Percentiles rank a stretch among this genome's conserved stretches.
These are phyloP conservation scores for Brachystomella parvula DNA, from an alignment of 1,140 invertebrate genomes.

Conservation along the genomic window DNA sequence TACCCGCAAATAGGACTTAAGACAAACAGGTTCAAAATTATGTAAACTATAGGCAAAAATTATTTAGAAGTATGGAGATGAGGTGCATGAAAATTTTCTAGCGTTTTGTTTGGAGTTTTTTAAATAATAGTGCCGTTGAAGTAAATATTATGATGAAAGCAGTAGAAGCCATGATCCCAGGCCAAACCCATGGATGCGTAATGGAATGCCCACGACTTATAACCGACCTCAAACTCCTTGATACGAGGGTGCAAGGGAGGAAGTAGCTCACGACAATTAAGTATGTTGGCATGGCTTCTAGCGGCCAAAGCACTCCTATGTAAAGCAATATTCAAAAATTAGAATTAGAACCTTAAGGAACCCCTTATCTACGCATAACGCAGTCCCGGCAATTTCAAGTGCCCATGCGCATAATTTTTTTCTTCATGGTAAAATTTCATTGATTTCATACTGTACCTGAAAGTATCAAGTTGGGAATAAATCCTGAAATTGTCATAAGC, in stretches of 20 bases:
- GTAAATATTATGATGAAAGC: slow-evolving; percentile 63
- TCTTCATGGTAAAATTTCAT: slow-evolving; percentile 1
- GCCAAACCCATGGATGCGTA: slow-evolving; percentile 18
- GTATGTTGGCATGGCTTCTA: slow-evolving; percentile 80
- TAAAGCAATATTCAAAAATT: background rate
- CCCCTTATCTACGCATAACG: no score
- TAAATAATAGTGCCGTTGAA: background rate
- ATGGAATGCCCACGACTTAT: slow-evolving; percentile 17
- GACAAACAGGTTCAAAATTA: no score
- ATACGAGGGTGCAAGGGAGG: slow-evolving; percentile 21
- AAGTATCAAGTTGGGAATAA: slow-evolving; percentile 29
- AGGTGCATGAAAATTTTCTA: no score
- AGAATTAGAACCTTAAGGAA: background rate
- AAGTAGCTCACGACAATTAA: slow-evolving; percentile 57
- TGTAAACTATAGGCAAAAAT: no score
- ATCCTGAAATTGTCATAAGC: slow-evolving; percentile 53
- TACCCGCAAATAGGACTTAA: no score
- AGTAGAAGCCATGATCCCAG: slow-evolving; percentile 56
- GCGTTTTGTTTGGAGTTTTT: no score
- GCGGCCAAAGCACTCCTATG: slow-evolving; percentile 76
- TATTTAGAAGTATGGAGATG: no score
- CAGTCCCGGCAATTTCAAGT: no score
- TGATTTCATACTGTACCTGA: slow-evolving; percentile 16
- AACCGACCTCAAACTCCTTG: slow-evolving; percentile 20
- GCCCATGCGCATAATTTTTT: background rate